Evolutionary conservation across 2,797 vertebrate genomes (phyloP).

Genomic region (Pipistrellus kuhlii): DNA sequence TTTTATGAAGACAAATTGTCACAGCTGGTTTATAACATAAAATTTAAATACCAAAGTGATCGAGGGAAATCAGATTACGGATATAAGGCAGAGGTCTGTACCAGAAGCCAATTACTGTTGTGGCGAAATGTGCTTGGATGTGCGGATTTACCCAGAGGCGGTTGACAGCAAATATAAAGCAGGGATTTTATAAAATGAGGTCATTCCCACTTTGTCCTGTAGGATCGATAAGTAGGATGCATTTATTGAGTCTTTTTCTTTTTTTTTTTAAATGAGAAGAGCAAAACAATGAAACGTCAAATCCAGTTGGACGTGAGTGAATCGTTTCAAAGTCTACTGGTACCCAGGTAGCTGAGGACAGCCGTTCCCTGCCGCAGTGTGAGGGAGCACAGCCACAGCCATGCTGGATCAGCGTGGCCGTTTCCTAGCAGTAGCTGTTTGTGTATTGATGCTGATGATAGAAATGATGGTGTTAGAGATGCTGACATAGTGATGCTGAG

Average conservation of each 20-base stretch:
- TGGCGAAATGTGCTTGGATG: neutral
- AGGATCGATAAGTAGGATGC: neutral
- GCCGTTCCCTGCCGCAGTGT: neutral
- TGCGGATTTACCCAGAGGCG: neutral
- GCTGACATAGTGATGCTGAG: too few species aligned
- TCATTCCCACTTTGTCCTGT: neutral
- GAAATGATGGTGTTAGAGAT: too few species aligned
- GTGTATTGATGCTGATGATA: neutral
- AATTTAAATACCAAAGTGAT: constrained; percentile 64
- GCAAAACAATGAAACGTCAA: neutral
- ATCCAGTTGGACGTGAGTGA: neutral
- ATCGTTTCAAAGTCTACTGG: neutral
- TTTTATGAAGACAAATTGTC: constrained; percentile 66
- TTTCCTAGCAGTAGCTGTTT: neutral
- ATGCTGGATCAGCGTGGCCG: accelerated
- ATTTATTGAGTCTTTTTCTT: neutral
- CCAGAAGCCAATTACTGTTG: neutral
- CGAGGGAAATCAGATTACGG: constrained; percentile 56
- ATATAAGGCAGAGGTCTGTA: neutral
- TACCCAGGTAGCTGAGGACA: neutral
- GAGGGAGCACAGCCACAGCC: neutral
- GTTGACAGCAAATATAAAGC: neutral
- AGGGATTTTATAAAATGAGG: neutral
- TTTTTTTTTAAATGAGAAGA: neutral
- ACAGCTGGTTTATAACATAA: constrained; percentile 67